phyloP scores from a whole-genome alignment of 2,113 vertebrate species.

The Centrocercus urophasianus region DNA sequence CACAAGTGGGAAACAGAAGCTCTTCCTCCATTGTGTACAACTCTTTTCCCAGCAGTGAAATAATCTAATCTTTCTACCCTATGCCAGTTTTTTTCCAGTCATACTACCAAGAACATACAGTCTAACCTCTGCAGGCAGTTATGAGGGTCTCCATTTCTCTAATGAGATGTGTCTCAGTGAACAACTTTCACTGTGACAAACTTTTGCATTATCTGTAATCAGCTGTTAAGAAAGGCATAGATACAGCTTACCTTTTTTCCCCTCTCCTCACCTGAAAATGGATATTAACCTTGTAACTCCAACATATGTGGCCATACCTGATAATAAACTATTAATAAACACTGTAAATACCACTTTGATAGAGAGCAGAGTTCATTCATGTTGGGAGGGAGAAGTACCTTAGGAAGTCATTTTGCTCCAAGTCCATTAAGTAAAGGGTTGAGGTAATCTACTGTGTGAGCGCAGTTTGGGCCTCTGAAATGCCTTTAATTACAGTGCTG shows the following conservation, averaged over 20 bases:
- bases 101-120: neutral
- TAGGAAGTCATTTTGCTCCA: neutral
- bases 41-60: neutral
- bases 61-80: neutral
- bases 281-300: neutral
- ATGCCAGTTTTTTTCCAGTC: neutral
- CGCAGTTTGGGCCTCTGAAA: neutral
- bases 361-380: neutral
- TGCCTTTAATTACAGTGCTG: constrained; percentile 39
- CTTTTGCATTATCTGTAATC: neutral
- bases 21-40: neutral
- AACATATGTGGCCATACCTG: neutral
- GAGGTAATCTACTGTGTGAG: neutral
- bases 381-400: neutral
- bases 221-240: neutral
- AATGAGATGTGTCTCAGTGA: neutral
- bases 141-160: neutral
- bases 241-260: neutral
- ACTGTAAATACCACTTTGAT: neutral
- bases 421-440: constrained; percentile 26
- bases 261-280: neutral
- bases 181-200: neutral
- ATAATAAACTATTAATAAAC: neutral
- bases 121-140: neutral
- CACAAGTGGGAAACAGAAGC: neutral